Evolutionary conservation across 2,797 vertebrate species (phyloP).

Genomic region (Ceryle rudis): DNA sequence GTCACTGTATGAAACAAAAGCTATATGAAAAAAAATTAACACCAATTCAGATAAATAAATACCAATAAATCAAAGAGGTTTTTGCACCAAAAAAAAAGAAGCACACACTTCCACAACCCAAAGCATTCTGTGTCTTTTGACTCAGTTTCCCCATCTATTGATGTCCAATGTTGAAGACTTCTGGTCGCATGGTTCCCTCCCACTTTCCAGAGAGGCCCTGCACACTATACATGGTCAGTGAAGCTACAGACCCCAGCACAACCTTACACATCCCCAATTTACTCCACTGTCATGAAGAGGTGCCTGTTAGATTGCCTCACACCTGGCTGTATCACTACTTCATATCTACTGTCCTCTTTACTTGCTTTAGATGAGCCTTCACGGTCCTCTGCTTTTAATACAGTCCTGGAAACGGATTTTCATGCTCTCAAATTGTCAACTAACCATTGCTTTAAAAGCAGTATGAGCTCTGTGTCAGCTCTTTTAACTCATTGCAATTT

Average conservation of each 20-base stretch:
- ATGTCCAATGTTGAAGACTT: too few relatives aligned
- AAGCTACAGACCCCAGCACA: accelerated
- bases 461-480: neutral
- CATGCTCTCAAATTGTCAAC: neutral
- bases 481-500: neutral
- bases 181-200: accelerated
- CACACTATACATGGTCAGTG: accelerated
- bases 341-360: accelerated
- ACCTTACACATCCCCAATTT: accelerated
- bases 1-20: neutral
- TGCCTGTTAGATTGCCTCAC: accelerated
- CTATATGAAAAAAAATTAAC: neutral
- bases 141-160: neutral
- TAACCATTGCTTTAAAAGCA: neutral
- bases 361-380: neutral
- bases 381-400: neutral
- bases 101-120: neutral
- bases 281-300: accelerated
- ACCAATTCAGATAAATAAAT: neutral
- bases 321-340: neutral
- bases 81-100: neutral
- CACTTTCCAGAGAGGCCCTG: neutral
- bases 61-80: neutral
- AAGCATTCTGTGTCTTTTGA: neutral
- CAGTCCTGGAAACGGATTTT: neutral